Percentiles rank a stretch among this genome's conserved stretches.
Conservation (phyloP, 2,113 vertebrate genomes). For the Mohoua ochrocephala region DNA sequence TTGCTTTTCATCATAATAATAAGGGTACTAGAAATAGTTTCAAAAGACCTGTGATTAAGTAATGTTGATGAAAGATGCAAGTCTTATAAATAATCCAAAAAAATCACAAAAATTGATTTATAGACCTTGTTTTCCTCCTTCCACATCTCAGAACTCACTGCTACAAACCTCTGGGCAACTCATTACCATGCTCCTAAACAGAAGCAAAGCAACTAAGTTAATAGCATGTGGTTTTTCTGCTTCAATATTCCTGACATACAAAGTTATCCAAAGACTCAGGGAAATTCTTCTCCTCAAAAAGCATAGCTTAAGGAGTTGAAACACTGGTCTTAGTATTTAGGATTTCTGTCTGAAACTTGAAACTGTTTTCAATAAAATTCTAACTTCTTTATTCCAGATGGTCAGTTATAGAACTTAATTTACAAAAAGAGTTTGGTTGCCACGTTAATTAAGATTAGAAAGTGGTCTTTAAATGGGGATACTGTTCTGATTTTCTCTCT, state of each 20-base stretch:
- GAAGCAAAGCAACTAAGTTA: not conserved
- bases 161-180: not conserved
- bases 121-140: not conserved
- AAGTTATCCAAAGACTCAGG: not conserved
- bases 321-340: not conserved
- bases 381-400: not conserved
- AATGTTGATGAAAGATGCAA: not conserved
- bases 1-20: slow-evolving; percentile 15
- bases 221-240: not conserved
- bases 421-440: not conserved
- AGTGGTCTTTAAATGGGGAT: not conserved
- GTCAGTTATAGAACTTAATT: not conserved
- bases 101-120: not conserved
- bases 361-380: not conserved
- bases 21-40: not conserved
- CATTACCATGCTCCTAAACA: not conserved
- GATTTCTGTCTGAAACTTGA: not conserved
- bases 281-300: not conserved
- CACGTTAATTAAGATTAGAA: not conserved
- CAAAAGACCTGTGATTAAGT: not conserved
- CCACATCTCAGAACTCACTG: not conserved
- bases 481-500: not conserved
- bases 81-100: not conserved
- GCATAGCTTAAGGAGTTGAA: not conserved
- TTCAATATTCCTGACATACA: not conserved